Base-by-base conservation (phyloP, 53 echinoderm and acorn worm genomes). In the Crossaster papposus region DNA sequence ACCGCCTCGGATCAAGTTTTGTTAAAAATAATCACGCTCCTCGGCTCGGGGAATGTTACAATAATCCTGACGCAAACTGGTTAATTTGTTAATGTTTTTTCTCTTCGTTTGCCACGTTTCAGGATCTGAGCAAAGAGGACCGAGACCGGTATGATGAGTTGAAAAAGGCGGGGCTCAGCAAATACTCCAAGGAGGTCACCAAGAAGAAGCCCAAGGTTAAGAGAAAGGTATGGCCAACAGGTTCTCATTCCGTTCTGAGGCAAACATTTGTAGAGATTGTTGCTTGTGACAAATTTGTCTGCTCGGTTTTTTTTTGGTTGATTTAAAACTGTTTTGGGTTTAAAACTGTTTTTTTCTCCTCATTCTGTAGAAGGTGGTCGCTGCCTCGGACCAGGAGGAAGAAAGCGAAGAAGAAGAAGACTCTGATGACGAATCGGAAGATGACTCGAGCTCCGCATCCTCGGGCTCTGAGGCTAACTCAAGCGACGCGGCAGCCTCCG, bases 111-210 rank as follows among this genome's bases (percentile, higher is more conserved):
- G 53, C 85, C 22, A 51, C 1, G 17, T 7, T 36, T 37, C 90
- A 96, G 96, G 92, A 51, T 70, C 79, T 96, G 50, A 70, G 33
- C 38, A 88, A 92, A 54, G 96, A 96, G 37, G 96, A 94, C 76
- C 51, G 90, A 63, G 89, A 84, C 15, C 82, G 89, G 74, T 91
- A 92, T 31, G 86, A 88, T 17, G 91, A 92, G 82, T 85, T 96
- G 52, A 79, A 91, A 78, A 84, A 89, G 36, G 91, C 91, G 63
- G 89, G 88, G 64, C 91, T 89, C 17, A 94, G 88, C 88, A 91
- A 88, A 54, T 89, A 94, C 36, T 87, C 87, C 35, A 75, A 77
- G 70, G 91, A 91, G 52, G 78, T 91, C 14, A 89, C 88, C 62
- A 91, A 88, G 91, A 94, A 94, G 76, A 85, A 90, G 77, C 83